phyloP scores from a whole-genome alignment of 2,888 invertebrate genomes.

The Dinocampus coccinellae region DNA sequence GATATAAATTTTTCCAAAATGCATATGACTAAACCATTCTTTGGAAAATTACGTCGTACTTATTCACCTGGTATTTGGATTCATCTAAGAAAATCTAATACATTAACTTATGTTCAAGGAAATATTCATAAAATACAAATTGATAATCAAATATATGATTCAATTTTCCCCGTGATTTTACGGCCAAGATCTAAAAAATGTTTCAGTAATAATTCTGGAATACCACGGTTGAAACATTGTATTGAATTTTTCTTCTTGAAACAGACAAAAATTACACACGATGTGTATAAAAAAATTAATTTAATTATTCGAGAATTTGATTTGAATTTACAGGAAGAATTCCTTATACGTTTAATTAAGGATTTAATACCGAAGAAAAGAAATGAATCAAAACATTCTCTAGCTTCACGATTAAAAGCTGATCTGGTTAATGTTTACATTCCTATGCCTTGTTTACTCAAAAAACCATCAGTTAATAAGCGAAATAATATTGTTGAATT shows the following conservation, averaged over 20 bases:
- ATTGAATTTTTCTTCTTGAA: slow-evolving; percentile 60
- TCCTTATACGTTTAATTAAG: slow-evolving; percentile 56
- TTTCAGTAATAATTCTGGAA: slow-evolving; percentile 53
- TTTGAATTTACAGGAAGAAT: slow-evolving; percentile 61
- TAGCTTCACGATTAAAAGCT: slow-evolving; percentile 58
- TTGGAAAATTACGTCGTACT: slow-evolving; percentile 80
- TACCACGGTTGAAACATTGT: slow-evolving; percentile 58
- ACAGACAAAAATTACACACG: slow-evolving; percentile 55
- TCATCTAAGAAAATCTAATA: slow-evolving; percentile 79
- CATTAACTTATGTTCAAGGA: slow-evolving; percentile 77
- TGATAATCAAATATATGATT: slow-evolving; percentile 82
- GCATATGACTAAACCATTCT: slow-evolving; percentile 90
- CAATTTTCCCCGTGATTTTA: slow-evolving; percentile 78
- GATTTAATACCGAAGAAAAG: slow-evolving; percentile 52
- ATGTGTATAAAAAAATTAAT: slow-evolving; percentile 60
- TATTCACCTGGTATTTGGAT: slow-evolving; percentile 83
- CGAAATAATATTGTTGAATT: slow-evolving; percentile 70
- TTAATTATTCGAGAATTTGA: slow-evolving; percentile 57
- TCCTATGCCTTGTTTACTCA: slow-evolving; percentile 43
- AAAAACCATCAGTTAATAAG: slow-evolving; percentile 39
- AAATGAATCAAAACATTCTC: slow-evolving; percentile 58
- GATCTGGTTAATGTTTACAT: slow-evolving; percentile 58
- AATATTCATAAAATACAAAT: slow-evolving; percentile 79
- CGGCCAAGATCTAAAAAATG: slow-evolving; percentile 73
- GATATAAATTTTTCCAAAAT: slow-evolving; percentile 83